Evolutionary conservation across 2,113 vertebrate species (phyloP).

Genomic region (Eclectus roratus): DNA sequence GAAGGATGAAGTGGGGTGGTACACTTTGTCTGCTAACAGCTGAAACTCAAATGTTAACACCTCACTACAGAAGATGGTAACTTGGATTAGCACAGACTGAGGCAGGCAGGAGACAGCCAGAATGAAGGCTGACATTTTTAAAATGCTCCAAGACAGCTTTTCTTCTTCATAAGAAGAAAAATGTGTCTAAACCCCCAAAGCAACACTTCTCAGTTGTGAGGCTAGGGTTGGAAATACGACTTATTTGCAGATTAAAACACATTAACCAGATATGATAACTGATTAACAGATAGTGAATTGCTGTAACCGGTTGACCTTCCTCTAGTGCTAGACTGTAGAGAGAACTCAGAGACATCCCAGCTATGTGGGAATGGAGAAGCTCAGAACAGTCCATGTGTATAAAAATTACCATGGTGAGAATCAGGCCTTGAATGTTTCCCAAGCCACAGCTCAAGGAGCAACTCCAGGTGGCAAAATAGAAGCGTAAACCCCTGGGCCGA

Average conservation of each 20-base stretch:
- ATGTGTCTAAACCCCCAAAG: not conserved
- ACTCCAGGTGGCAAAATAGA: not conserved
- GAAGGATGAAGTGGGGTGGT: not conserved
- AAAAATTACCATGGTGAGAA: not conserved
- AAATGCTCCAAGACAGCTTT: not conserved
- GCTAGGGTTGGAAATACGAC: not conserved
- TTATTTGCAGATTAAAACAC: not conserved
- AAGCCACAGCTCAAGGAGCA: not conserved
- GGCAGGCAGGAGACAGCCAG: not conserved
- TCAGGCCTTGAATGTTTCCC: not conserved
- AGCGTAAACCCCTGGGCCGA: not conserved
- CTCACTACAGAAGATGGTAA: not conserved
- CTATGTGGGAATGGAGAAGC: not conserved
- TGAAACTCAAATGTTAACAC: not conserved
- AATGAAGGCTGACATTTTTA: not conserved
- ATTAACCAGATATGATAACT: not conserved
- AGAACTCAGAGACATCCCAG: not conserved
- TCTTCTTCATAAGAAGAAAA: not conserved
- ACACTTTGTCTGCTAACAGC: not conserved
- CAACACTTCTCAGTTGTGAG: not conserved
- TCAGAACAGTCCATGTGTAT: accelerated
- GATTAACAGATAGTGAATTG: not conserved
- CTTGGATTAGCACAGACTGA: not conserved
- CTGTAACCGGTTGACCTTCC: not conserved
- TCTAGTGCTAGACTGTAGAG: not conserved